These are phyloP conservation scores for Pristionchus japonicus DNA, from an alignment of 2,888 invertebrate species.

Conservation along the genomic window DNA sequence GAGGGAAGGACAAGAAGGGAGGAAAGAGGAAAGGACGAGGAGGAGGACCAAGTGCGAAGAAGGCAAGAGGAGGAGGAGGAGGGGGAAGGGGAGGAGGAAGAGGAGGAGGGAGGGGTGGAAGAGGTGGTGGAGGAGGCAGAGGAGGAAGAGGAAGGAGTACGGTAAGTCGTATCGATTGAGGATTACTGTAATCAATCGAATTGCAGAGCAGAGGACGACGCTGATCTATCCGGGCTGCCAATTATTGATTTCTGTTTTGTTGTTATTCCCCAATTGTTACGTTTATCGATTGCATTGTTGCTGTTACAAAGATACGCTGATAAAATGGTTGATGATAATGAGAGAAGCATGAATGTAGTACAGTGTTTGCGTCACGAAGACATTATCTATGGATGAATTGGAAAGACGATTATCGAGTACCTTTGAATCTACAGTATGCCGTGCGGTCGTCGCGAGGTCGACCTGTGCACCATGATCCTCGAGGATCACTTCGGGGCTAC, in stretches of 20 bases:
- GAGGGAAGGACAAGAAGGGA: neutral
- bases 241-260: constrained; percentile 19
- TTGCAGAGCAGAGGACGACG: constrained; percentile 29
- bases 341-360: neutral
- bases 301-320: constrained; percentile 19
- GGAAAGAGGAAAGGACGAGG: constrained; percentile 31
- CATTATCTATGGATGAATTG: neutral
- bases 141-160: constrained; percentile 23
- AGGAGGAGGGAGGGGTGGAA: constrained; percentile 12
- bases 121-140: neutral
- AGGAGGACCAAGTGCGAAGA: constrained; percentile 45
- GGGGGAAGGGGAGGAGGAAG: constrained; percentile 34
- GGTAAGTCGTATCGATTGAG: too few species aligned
- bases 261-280: neutral
- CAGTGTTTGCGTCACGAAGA: neutral
- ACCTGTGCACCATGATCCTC: constrained; percentile 63
- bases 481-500: constrained; percentile 69
- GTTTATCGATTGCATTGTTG: constrained; percentile 28
- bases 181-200: too few species aligned
- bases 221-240: neutral
- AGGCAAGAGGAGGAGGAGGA: constrained; percentile 23
- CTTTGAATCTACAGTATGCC: constrained; percentile 48
- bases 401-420: neutral
- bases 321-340: constrained; percentile 10
- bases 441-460: constrained; percentile 59